These are phyloP conservation scores for Calyptommatus sinebrachiatus DNA, from an alignment of 2,113 vertebrate species.

Conservation along the genomic window DNA sequence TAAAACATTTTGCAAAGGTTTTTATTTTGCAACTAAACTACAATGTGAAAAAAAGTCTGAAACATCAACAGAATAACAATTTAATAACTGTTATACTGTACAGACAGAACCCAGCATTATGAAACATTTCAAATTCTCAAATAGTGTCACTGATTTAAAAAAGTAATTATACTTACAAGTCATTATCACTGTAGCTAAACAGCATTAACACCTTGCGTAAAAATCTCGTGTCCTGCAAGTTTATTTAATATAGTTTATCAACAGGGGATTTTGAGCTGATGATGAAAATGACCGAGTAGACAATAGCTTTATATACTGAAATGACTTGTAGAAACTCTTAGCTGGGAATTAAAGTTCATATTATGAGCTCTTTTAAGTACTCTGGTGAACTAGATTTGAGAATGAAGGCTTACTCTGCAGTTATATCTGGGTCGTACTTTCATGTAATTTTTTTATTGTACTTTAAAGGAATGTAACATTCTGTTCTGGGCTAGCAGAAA, in stretches of 20 bases:
- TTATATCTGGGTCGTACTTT: conserved; percentile 15
- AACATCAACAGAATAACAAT: not conserved
- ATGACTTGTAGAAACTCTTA: conserved; percentile 18
- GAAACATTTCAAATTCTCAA: not conserved
- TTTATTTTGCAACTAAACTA: not conserved
- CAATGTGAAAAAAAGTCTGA: not conserved
- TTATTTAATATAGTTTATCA: conserved; percentile 26
- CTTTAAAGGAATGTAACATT: conserved; percentile 9
- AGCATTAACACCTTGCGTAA: not conserved
- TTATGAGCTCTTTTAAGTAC: conserved; percentile 19
- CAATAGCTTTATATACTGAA: conserved; percentile 11
- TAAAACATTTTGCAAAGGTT: not conserved
- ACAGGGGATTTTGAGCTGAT: conserved; percentile 12
- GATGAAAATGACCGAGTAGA: not conserved
- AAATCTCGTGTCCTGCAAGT: conserved; percentile 5
- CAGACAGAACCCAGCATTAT: not conserved
- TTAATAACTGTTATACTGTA: not conserved
- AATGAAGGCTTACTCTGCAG: conserved; percentile 19
- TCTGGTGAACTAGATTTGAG: conserved; percentile 22
- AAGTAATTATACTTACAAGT: conserved; percentile 5
- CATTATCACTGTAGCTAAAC: not conserved
- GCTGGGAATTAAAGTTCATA: conserved; percentile 18
- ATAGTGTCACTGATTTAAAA: conserved; percentile 18
- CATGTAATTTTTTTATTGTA: conserved; percentile 4
- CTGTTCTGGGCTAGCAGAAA: not conserved